Base-by-base conservation (phyloP, 2,113 vertebrate genomes). In the Callaeas wilsoni region DNA sequence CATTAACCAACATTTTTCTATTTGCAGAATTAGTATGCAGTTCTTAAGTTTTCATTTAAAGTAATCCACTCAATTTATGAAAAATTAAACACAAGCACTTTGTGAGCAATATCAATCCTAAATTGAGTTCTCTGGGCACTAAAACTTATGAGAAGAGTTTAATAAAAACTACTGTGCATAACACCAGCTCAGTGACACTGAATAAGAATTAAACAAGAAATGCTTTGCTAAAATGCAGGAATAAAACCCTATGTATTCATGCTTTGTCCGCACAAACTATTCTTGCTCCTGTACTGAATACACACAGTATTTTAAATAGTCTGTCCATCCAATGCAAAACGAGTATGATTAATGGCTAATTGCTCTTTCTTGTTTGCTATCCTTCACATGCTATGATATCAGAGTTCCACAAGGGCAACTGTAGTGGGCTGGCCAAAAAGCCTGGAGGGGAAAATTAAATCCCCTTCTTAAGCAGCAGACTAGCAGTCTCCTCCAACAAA, bases 401-500 rank as follows among this genome's bases (percentile, higher is more conserved):
- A 93, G 94, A 93, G 93, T 94, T 95, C 92, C 93, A 94, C 84
- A 95, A 96, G 92, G 95, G 89, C 95, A 96, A 93, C 86, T 87
- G 81, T 82, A 94, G 95, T 95, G 96, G 91, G 91, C 94, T 95
- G 93, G 95, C 95, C 97, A 97, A 91, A 96, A 95, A 93, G 92
- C 93, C 96, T 96, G 95, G 84, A 91, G 96, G 94, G 94, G 91
- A 94, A 95, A 97, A 97, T 97, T 97, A 97, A 97, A 97, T 94
- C 95, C 92, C 91, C 95, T 97, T 97, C 96, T 97, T 96, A 93
- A 97, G 94, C 81, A 96, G 94, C 95, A 97, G 97, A 97, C 97
- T 96, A 93, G 91, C 93, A 94, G 97, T 89, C 97, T 97, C 96
- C 97, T 96, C 94, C 91, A 96, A 97, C 96, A 98, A 97, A 97